These are phyloP conservation scores for Alviniconcha strummeri DNA, from an alignment of 2,888 invertebrate genomes.

Conservation along the genomic window DNA sequence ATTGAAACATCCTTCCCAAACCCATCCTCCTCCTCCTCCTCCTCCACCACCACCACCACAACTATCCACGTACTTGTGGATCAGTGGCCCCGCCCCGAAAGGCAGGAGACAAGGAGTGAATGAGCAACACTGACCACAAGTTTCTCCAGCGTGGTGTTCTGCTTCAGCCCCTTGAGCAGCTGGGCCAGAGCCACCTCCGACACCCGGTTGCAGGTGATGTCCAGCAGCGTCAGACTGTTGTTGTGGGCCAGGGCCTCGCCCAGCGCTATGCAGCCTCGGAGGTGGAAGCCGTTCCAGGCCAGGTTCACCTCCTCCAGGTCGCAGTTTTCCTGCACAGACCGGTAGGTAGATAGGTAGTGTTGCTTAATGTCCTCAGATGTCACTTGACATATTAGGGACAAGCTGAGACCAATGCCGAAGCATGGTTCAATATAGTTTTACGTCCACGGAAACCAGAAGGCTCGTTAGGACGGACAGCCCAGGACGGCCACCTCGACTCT, in stretches of 20 bases:
- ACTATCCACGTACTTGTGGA: no score
- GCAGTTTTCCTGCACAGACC: conserved; percentile 50
- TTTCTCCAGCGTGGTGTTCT: conserved; percentile 56
- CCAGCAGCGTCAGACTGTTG: conserved; percentile 52
- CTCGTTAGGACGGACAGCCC: no score
- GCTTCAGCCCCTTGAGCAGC: conserved; percentile 57
- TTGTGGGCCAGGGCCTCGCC: conserved; percentile 53
- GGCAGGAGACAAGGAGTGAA: neutral
- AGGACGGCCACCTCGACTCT: no score
- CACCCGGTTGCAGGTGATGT: conserved; percentile 65
- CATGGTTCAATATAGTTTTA: no score
- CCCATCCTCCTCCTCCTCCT: no score
- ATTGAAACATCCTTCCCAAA: no score
- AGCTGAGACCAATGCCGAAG: no score
- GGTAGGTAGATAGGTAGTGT: no score
- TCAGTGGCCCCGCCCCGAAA: neutral
- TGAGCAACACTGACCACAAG: conserved; percentile 46
- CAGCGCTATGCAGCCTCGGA: conserved; percentile 56
- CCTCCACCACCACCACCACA: neutral
- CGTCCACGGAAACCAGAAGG: no score
- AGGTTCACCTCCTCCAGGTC: conserved; percentile 56
- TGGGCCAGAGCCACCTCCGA: conserved; percentile 52
- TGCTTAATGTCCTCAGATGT: no score
- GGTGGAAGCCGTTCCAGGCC: conserved; percentile 65
- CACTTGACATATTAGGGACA: no score